Conservation (phyloP, 2,113 vertebrate species). For the Tragelaphus strepsiceros region DNA sequence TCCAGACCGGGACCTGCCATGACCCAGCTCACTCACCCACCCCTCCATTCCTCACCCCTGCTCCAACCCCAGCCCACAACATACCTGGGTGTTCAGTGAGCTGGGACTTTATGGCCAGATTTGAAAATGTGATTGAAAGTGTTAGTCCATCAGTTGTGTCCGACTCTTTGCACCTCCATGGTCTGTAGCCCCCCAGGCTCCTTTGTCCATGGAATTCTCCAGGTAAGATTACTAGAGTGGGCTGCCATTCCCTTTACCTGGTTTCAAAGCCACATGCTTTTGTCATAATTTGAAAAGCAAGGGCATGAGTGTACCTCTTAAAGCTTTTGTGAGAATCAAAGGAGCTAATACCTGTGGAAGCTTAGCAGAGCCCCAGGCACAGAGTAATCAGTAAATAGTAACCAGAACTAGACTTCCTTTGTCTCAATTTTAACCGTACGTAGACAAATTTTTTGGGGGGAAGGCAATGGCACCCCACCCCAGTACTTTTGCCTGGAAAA, state of each 20-base stretch:
- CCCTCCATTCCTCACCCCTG: accelerated
- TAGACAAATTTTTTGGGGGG: background rate
- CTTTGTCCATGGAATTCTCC: background rate
- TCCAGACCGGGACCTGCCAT: background rate
- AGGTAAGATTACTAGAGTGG: background rate
- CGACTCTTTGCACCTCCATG: background rate
- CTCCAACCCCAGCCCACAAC: background rate
- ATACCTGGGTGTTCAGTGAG: background rate
- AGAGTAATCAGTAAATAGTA: background rate
- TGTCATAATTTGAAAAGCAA: background rate
- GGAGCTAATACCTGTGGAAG: background rate
- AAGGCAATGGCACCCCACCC: too few relatives aligned
- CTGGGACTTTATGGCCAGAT: background rate
- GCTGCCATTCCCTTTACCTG: background rate
- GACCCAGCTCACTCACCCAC: background rate
- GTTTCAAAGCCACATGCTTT: background rate
- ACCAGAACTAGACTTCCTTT: background rate
- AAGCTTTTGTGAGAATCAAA: background rate
- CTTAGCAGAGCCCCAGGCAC: background rate
- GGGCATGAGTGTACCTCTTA: background rate
- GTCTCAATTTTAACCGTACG: background rate
- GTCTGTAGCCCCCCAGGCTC: background rate
- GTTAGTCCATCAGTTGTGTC: background rate
- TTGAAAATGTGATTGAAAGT: background rate
- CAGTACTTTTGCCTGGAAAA: too few relatives aligned